phyloP scores from a whole-genome alignment of 2,113 vertebrate genomes.

The Glareola pratincola region DNA sequence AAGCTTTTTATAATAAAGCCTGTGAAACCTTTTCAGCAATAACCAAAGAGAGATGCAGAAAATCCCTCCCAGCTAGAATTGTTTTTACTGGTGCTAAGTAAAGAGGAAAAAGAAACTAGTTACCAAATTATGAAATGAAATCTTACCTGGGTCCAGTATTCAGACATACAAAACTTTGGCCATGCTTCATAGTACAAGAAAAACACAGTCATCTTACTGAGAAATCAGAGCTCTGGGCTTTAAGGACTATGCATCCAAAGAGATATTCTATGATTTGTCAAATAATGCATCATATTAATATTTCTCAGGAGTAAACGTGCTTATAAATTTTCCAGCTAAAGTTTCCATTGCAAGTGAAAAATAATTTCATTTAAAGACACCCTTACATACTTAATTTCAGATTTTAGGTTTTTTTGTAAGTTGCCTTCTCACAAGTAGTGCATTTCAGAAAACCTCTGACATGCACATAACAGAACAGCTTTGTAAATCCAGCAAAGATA shows the following conservation, averaged over 20 bases:
- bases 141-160: slow-evolving; percentile 24
- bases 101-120: background rate
- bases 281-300: background rate
- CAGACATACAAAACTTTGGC: background rate
- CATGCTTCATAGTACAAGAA: slow-evolving; percentile 1
- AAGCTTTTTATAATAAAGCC: background rate
- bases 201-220: slow-evolving; percentile 17
- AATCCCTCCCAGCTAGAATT: background rate
- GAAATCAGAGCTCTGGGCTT: background rate
- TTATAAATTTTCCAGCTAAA: background rate
- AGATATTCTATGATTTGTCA: background rate
- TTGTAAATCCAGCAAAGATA: background rate
- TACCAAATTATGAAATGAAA: background rate
- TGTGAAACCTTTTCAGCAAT: background rate
- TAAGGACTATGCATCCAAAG: background rate
- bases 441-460: background rate
- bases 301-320: background rate
- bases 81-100: background rate
- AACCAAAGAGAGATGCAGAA: background rate
- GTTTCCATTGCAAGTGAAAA: background rate
- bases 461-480: background rate
- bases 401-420: background rate
- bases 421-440: background rate
- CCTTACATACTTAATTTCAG: background rate
- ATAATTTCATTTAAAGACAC: background rate